Conservation (phyloP, 2,113 vertebrate species). For the Gorilla gorilla region DNA sequence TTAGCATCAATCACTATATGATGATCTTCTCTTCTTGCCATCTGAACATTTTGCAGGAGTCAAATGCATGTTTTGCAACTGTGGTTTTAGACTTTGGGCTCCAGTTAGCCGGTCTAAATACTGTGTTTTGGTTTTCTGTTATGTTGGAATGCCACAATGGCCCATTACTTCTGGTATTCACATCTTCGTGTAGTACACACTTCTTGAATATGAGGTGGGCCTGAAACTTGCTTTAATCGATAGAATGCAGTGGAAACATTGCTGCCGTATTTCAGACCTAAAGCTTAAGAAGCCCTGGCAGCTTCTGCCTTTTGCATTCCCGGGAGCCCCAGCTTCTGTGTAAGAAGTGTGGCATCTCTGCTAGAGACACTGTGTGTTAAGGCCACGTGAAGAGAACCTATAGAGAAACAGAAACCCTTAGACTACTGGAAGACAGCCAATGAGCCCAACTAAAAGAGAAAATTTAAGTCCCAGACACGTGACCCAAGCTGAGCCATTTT, state of each 20-base stretch:
- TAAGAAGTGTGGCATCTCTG: neutral
- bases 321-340: neutral
- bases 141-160: neutral
- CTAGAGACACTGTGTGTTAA: neutral
- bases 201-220: neutral
- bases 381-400: too few relatives aligned
- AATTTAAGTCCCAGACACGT: neutral
- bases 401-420: neutral
- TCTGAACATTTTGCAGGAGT: neutral
- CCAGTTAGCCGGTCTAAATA: neutral
- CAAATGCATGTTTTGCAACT: neutral
- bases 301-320: neutral
- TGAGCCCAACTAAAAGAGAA: neutral
- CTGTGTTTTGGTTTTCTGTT: neutral
- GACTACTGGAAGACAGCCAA: neutral
- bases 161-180: neutral
- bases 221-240: neutral
- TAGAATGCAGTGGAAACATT: fast-evolving
- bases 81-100: neutral
- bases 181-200: fast-evolving
- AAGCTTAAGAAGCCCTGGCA: neutral
- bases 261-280: neutral
- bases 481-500: neutral
- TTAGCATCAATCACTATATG: neutral
- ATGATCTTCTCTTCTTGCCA: neutral